Evolutionary conservation across 2,888 invertebrate genomes (phyloP).

Genomic region (Salpingus planirostris): DNA sequence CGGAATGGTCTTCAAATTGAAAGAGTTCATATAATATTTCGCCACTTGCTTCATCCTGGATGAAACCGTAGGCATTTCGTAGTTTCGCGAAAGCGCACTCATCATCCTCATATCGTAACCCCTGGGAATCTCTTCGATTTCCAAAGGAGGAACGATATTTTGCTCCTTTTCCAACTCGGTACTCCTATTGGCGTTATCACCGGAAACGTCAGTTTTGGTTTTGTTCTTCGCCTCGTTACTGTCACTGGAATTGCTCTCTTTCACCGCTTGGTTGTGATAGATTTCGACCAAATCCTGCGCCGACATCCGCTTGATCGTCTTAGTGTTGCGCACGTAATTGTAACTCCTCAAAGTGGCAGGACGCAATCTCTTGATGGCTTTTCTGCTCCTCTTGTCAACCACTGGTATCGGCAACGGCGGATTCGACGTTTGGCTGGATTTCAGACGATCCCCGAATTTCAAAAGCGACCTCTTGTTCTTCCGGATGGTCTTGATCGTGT

Average conservation of each 20-base stretch:
- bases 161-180: too few species aligned
- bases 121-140: constrained; percentile 1
- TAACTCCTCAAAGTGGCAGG: not conserved
- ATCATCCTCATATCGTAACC: constrained; percentile 5
- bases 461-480: constrained; percentile 3
- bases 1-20: constrained; percentile 45
- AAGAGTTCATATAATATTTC: constrained; percentile 44
- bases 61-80: constrained; percentile 57
- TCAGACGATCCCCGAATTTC: too few species aligned
- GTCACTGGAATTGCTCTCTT: constrained; percentile 33
- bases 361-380: constrained; percentile 1
- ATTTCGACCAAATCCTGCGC: constrained; percentile 31
- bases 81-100: constrained; percentile 33
- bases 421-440: too few species aligned
- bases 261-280: constrained; percentile 37
- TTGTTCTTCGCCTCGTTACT: constrained; percentile 22
- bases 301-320: not conserved
- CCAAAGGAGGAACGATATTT: constrained; percentile 6
- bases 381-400: constrained; percentile 2
- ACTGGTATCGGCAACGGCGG: too few species aligned
- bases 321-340: not conserved
- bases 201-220: constrained; percentile 1
- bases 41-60: constrained; percentile 56
- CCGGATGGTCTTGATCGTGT: constrained; percentile 3
- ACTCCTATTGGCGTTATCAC: too few species aligned